These are phyloP conservation scores for Noctua janthe DNA, from an alignment of 2,888 invertebrate species.

Conservation along the genomic window DNA sequence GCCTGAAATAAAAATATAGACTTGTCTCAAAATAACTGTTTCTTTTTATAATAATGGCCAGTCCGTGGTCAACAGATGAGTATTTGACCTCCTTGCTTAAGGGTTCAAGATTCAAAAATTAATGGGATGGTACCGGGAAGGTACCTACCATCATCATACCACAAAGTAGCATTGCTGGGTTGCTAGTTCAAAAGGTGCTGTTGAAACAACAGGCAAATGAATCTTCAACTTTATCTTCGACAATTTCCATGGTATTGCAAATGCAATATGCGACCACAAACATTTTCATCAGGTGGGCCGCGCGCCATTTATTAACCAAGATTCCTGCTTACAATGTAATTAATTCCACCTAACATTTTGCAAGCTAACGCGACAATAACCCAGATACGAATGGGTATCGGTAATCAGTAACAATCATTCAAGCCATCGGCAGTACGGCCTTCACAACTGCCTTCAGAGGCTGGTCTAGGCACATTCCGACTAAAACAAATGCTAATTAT, in stretches of 20 bases:
- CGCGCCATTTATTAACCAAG: constrained; percentile 7
- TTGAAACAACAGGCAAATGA: constrained; percentile 2
- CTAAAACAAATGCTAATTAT: constrained; percentile 72
- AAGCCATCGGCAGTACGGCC: constrained; percentile 64
- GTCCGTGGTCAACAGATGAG: neutral
- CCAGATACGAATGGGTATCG: constrained; percentile 59
- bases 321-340: constrained; percentile 47
- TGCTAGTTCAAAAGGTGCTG: neutral
- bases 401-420: constrained; percentile 65
- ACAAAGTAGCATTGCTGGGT: neutral
- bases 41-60: neutral
- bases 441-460: constrained; percentile 68
- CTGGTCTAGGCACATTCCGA: constrained; percentile 65
- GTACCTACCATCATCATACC: neutral
- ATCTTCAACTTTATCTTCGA: neutral
- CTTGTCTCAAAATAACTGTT: neutral
- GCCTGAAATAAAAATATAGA: neutral
- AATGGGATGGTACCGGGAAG: neutral
- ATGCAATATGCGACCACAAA: constrained; percentile 1
- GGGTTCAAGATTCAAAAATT: neutral
- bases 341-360: constrained; percentile 56
- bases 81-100: neutral
- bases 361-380: constrained; percentile 49
- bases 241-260: constrained; percentile 2
- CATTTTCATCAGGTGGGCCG: constrained; percentile 7